Base-by-base conservation (phyloP, 2,888 invertebrate species). In the Proisotoma minuta region DNA sequence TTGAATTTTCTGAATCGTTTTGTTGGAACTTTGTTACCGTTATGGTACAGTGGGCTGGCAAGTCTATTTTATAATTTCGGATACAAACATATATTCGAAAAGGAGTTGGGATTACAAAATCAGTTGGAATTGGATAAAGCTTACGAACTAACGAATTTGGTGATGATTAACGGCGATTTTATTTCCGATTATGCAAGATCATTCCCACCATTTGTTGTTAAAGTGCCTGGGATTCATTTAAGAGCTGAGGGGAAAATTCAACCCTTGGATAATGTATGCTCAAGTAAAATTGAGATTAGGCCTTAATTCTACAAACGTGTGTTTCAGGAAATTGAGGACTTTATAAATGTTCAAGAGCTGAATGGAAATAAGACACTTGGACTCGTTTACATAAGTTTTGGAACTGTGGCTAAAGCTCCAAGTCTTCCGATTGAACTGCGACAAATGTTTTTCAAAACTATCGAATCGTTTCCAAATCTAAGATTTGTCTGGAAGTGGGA, bases 401-500 rank as follows among this genome's bases (percentile, higher is more conserved):
- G 65, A 43, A 68, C 65, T 24, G 63, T 65, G 2, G 65, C 59
- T 4, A 63, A 63, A 34, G 59, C 63, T 18, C 61, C 63, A 28
- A 63, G 60, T 40, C 58, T 65, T 27, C 59, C 57, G 22, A 2
- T 26, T 15, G 22, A 26, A 2, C 52, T 66, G 8, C 47, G 40
- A 15, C 49, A 62, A 10, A 43, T 60, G 22, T 69, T 71, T 43
- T 65, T 71, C 24, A 60, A 65, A 28, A 56, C 67, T 20, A 66
- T 69, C 20, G 24, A 48, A 3, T 47, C 57, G 10, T 59, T 68
- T 27, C 63, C 69, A n/a, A 49, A 60, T 5, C 40, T 68, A 15
- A 54, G 69, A 28, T 71, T 71, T 56, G n/a, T 70, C 3, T 70
- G 70, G 70, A 70, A 67, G 40, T 68, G 64, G 64, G 65, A 68